Evolutionary conservation across 2,888 invertebrate genomes (phyloP), one percentile per base, ranked within the genome.

Genomic region (Drosophila atroscutellata): DNA sequence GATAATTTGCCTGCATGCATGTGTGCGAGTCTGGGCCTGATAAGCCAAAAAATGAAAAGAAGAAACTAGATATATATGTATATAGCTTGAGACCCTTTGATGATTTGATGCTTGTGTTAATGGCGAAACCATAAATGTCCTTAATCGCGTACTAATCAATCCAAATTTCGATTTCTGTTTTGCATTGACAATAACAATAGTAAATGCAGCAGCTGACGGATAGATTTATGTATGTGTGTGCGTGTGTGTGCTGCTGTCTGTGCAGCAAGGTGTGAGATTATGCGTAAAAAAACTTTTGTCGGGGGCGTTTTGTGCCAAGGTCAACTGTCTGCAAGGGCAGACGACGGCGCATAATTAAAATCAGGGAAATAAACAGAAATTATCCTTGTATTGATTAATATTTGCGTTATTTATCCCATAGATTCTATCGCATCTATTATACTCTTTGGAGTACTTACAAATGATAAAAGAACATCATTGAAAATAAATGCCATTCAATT

Each of bases 1-100:
- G 83, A 90, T 84, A 86, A 84, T 84, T 83, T 72, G 87, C 74
- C 72, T 90, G 80, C 76, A 77, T 77, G 73, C 70, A 60, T 82
- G 49, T 67, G 59, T 52, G 54, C 49, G 34, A 47, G 32, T 71
- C 20, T 57, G 36, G 68, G 52, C 63, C 50, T n/a, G 26, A 67
- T 30, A 42, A 52, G 30, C 30, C 30, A 62, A 2, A 15, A 13
- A 24, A 45, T 65, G 62, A 45, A 80, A 59, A 72, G 45, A 52
- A 55, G 52, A 75, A 73, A 36, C 7, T 36, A 7, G 9, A 15
- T 18, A 4, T 20, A 42, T 42, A 8, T 28, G 68, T 60, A 26
- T 24, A 54, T 11, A 52, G 56, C 72, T 71, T 61, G 71, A 66
- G 56, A 59, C 81, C 39, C 47, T 61, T 57, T 77, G 65, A 60